Conservation (phyloP, 2,113 vertebrate species). For the Hyaena hyaena region DNA sequence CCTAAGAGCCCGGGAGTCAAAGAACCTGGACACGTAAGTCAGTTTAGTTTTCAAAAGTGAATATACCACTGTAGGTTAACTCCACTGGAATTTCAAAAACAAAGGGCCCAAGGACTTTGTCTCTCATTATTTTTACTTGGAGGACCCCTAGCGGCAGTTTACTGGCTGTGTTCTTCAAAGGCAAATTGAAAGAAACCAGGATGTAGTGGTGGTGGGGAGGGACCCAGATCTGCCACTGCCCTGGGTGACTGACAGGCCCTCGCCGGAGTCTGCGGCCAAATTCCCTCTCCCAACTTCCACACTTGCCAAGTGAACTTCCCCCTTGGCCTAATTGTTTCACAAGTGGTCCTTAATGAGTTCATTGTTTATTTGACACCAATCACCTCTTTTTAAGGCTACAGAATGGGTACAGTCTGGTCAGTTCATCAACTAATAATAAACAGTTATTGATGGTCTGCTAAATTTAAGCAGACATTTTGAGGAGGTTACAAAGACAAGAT, state of each 20-base stretch:
- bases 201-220: fast-evolving
- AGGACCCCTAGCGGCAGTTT: constrained; percentile 72
- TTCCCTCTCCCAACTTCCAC: background rate
- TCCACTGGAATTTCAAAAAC: background rate
- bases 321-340: background rate
- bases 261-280: background rate
- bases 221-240: background rate
- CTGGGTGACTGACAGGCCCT: background rate
- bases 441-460: background rate
- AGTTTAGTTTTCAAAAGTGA: background rate
- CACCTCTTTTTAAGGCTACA: background rate
- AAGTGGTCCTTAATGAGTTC: background rate
- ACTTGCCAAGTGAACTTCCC: background rate
- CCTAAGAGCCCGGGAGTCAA: background rate
- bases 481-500: background rate
- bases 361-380: background rate
- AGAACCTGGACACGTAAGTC: background rate
- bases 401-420: background rate
- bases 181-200: background rate
- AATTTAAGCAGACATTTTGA: background rate
- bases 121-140: constrained; percentile 52
- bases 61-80: too few relatives aligned
- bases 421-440: background rate
- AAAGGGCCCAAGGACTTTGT: background rate
- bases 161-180: constrained; percentile 19